Percentiles rank a stretch among this genome's conserved stretches.
Evolutionary conservation across 2,113 vertebrate genomes (phyloP).

Genomic region (Archilochus colubris): DNA sequence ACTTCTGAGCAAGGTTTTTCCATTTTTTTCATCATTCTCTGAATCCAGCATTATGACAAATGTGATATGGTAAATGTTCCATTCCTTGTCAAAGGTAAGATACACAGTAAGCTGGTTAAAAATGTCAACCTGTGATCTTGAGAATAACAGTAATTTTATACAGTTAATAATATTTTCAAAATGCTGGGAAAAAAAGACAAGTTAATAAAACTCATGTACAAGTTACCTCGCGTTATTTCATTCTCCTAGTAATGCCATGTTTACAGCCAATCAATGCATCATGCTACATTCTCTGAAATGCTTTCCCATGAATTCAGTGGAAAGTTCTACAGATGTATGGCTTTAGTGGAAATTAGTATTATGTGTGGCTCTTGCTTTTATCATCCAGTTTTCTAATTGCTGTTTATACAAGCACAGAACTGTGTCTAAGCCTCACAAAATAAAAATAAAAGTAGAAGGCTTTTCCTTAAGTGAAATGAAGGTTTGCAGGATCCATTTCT

Average conservation of each 20-base stretch:
- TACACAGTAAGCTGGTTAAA: neutral
- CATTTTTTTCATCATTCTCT: neutral
- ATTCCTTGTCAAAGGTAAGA: neutral
- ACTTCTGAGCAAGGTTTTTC: neutral
- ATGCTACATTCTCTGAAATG: neutral
- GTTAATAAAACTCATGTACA: neutral
- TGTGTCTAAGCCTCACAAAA: constrained; percentile 54
- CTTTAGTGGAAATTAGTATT: constrained; percentile 66
- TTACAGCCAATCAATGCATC: neutral
- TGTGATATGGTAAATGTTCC: fast-evolving
- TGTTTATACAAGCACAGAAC: constrained; percentile 44
- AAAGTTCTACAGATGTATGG: constrained; percentile 22
- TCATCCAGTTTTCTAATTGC: constrained; percentile 57
- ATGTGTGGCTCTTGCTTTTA: constrained; percentile 25
- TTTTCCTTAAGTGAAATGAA: constrained; percentile 58
- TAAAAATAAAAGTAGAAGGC: constrained; percentile 45
- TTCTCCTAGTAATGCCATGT: neutral
- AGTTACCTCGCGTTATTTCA: neutral
- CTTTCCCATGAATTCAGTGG: constrained; percentile 12
- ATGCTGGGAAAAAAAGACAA: neutral
- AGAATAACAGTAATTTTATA: neutral
- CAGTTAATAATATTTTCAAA: neutral
- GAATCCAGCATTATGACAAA: neutral
- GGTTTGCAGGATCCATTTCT: constrained; percentile 59
- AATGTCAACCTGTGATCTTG: neutral